These are phyloP conservation scores for Cosmia trapezina DNA, from an alignment of 2,888 invertebrate genomes.

Conservation along the genomic window DNA sequence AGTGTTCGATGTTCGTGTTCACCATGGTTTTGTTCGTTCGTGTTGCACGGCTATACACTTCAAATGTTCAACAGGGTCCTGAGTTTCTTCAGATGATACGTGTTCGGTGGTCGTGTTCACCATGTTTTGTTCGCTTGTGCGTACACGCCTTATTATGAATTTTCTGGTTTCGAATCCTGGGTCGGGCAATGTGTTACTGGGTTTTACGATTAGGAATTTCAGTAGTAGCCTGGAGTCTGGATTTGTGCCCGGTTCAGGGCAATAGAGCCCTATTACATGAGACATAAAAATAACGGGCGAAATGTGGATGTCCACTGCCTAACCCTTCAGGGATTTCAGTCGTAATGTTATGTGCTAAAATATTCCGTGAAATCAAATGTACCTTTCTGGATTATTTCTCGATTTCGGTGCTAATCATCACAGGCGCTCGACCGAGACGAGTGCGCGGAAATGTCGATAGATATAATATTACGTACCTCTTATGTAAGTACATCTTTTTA, in stretches of 20 bases:
- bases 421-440: background rate
- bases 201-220: background rate
- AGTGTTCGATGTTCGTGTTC: too few relatives aligned
- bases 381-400: background rate
- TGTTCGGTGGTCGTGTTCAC: too few relatives aligned
- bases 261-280: background rate
- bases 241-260: too few relatives aligned
- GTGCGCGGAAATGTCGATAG: background rate
- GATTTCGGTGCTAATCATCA: background rate
- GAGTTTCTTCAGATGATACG: too few relatives aligned
- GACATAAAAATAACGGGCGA: background rate
- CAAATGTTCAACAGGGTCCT: too few relatives aligned
- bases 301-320: background rate
- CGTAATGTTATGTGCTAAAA: background rate
- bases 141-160: too few relatives aligned
- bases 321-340: too few relatives aligned
- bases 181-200: background rate
- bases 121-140: too few relatives aligned
- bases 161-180: background rate
- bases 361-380: conserved; percentile 3
- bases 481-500: too few relatives aligned
- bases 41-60: too few relatives aligned
- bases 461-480: too few relatives aligned
- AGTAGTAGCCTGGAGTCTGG: background rate
- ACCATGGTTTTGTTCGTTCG: too few relatives aligned